Percentiles rank a stretch among this genome's conserved stretches.
Evolutionary conservation across 2,113 vertebrate species (phyloP).

Genomic region (Ictidomys tridecemlineatus): DNA sequence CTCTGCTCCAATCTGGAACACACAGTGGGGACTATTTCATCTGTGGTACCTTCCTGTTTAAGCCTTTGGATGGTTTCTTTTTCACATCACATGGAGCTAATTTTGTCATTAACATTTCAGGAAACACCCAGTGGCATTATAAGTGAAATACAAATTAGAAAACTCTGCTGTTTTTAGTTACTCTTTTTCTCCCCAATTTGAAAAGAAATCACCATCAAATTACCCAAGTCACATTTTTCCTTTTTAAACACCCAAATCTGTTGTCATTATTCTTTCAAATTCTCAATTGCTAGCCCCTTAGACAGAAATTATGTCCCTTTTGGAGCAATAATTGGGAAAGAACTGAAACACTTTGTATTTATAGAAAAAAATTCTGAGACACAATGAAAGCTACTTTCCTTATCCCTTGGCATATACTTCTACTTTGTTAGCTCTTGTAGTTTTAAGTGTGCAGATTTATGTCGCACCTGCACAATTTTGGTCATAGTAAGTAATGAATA

Average conservation of each 20-base stretch:
- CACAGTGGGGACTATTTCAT: slow-evolving; percentile 6
- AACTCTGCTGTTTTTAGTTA: slow-evolving; percentile 69
- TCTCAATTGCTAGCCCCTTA: slow-evolving; percentile 27
- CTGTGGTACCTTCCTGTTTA: background rate
- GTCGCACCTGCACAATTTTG: background rate
- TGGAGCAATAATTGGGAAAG: background rate
- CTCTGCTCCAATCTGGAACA: background rate
- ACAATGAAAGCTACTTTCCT: background rate
- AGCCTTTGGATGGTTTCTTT: slow-evolving; percentile 55
- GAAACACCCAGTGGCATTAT: slow-evolving; percentile 67
- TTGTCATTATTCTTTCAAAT: slow-evolving; percentile 35
- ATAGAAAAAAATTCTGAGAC: background rate
- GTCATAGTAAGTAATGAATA: background rate
- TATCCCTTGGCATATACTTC: background rate
- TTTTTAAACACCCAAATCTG: slow-evolving; percentile 35
- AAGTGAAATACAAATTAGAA: slow-evolving; percentile 69
- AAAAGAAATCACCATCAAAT: slow-evolving; percentile 78
- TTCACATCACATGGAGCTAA: slow-evolving; percentile 20
- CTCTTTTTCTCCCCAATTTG: slow-evolving; percentile 57
- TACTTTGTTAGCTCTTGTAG: background rate
- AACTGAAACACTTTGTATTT: slow-evolving; percentile 1
- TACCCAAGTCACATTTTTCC: slow-evolving; percentile 52
- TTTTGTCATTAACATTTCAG: slow-evolving; percentile 77
- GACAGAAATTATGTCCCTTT: slow-evolving; percentile 12
- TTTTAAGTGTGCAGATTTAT: background rate